Evolutionary conservation across 64 coral and sea anemone genomes (phyloP).

Genomic region (Actinia tenebrosa): DNA sequence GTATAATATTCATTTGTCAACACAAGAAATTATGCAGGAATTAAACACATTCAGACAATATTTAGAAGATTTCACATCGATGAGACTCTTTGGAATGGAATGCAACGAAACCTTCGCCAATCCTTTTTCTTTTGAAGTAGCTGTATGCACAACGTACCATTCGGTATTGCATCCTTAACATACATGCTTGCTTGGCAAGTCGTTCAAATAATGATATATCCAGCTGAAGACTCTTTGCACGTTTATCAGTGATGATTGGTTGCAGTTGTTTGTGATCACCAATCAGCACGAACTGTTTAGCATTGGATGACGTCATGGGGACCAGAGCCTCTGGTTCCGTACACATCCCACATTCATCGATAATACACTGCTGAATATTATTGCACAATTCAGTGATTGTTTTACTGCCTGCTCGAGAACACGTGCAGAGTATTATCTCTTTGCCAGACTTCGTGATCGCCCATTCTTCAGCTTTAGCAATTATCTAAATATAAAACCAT

Average conservation of each 20-base stretch:
- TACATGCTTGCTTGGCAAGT: slow-evolving; percentile 46
- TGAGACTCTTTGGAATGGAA: no score
- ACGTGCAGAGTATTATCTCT: slow-evolving; percentile 84
- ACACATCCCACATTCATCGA: slow-evolving; percentile 94
- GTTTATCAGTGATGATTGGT: slow-evolving; percentile 63
- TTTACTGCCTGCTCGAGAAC: slow-evolving; percentile 39
- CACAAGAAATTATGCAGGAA: no score
- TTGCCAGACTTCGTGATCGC: slow-evolving; percentile 58
- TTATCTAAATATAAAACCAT: slow-evolving; percentile 15
- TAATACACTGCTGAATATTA: slow-evolving; percentile 85
- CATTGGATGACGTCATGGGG: slow-evolving; percentile 67
- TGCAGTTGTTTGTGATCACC: slow-evolving; percentile 96
- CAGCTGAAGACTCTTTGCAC: slow-evolving; percentile 56
- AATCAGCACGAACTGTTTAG: slow-evolving; percentile 78
- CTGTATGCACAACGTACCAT: slow-evolving; percentile 83
- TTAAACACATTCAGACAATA: no score
- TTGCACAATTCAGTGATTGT: slow-evolving; percentile 30
- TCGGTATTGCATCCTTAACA: slow-evolving; percentile 82
- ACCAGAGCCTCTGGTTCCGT: slow-evolving; percentile 83
- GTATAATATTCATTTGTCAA: no score
- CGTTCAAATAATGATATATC: slow-evolving; percentile 88
- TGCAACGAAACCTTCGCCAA: no score
- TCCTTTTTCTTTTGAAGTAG: no score
- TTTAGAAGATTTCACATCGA: no score
- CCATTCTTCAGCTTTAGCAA: slow-evolving; percentile 61